A percentile compares a stretch with the other conserved stretches of the same genome.
phyloP scores from a whole-genome alignment of 2,888 invertebrate species.

The Drosophila algonquin region DNA sequence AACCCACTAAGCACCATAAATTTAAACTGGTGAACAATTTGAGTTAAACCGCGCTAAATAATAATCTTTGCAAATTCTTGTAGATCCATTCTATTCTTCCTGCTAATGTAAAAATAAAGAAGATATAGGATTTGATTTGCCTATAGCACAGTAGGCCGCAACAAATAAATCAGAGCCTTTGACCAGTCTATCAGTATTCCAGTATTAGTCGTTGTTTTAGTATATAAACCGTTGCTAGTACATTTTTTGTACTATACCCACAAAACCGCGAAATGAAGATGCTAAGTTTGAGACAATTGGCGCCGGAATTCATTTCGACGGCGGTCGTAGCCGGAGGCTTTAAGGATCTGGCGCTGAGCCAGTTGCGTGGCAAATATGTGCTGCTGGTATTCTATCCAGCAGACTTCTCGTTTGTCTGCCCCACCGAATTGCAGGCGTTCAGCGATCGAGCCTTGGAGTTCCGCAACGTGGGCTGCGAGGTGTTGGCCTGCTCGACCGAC shows the following conservation, averaged over 20 bases:
- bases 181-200: neutral
- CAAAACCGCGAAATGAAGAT: slow-evolving; percentile 31
- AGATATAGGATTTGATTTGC: too few relatives aligned
- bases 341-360: slow-evolving; percentile 85
- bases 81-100: too few relatives aligned
- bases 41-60: too few relatives aligned
- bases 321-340: slow-evolving; percentile 36
- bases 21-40: too few relatives aligned
- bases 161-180: neutral
- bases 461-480: slow-evolving; percentile 91
- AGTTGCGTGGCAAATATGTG: slow-evolving; percentile 92
- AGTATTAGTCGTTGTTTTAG: neutral
- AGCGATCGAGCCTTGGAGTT: slow-evolving; percentile 94
- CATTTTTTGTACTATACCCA: too few relatives aligned
- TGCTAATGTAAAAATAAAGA: too few relatives aligned
- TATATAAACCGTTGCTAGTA: too few relatives aligned
- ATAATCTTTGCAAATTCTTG: too few relatives aligned
- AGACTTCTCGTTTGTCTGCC: slow-evolving; percentile 94
- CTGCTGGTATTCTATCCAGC: slow-evolving; percentile 95
- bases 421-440: slow-evolving; percentile 98
- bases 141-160: neutral
- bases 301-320: slow-evolving; percentile 53
- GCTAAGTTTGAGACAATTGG: slow-evolving; percentile 46
- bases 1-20: too few relatives aligned
- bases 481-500: slow-evolving; percentile 96